Evolutionary conservation across 1,140 invertebrate genomes (phyloP), one percentile per base, ranked within the genome.

Genomic region (Bombus impatiens): DNA sequence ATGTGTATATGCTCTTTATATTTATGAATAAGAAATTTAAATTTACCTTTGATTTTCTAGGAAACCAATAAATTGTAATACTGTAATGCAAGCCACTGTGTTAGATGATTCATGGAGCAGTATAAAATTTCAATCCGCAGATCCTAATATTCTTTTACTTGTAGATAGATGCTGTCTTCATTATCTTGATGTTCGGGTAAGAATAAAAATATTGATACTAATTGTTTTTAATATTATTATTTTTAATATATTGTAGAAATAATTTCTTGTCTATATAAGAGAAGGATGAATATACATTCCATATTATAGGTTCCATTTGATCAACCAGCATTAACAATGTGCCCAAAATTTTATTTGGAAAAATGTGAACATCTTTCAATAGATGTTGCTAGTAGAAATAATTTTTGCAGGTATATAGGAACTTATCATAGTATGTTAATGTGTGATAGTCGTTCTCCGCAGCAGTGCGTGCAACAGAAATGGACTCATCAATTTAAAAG

Each of bases 401-500:
- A 91, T 32, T 89, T 87, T 71, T 93, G 87, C 72, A 89, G 87
- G 87, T 95, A 95, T 75, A 8, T 95, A 22, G 94, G 93, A 62
- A 92, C 93, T 57, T 92, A 90, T 91, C 95, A 95, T 79, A 93
- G 86, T 86, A 79, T 94, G 12, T 81, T 94, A 74, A 87, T 95
- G 86, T 88, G 92, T 22, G 95, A 95, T 79, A 92, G 88, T 86
- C 92, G 95, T 47, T 92, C 83, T 25, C 89, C 92, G 22, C 85
- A 90, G 22, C 72, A 86, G 22, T 89, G 90, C 12, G 88, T 95
- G n/a, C 84, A 86, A 47, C 94, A 95, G 90, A 95, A 95, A 84
- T 95, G 95, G 95, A 95, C 93, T 37, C 95, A 95, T 89, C 91
- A 94, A n/a, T 93, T 95, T 2, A 93, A 94, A 87, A 92, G 91